Percentiles rank a stretch among this genome's conserved stretches.
Conservation (phyloP, 2,113 vertebrate species). For the Trichechus manatus region DNA sequence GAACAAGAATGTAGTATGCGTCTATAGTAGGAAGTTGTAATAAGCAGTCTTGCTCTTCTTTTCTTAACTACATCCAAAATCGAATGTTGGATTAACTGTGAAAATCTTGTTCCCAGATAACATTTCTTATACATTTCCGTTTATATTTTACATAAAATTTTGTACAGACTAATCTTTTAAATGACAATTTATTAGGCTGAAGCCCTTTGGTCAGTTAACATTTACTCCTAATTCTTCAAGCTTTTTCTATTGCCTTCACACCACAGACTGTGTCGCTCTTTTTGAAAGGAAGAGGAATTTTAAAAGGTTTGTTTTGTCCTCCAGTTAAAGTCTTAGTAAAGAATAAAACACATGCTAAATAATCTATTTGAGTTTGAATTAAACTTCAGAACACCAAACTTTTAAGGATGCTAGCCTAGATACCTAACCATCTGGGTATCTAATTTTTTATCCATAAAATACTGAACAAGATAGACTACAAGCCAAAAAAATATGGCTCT, state of each 20-base stretch:
- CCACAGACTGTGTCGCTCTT: not conserved
- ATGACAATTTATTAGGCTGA: not conserved
- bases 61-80: not conserved
- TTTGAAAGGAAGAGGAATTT: not conserved
- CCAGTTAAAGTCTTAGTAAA: not conserved
- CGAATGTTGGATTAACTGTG: not conserved
- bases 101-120: constrained; percentile 5
- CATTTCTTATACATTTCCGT: not conserved
- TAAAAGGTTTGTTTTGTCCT: not conserved
- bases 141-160: constrained; percentile 19
- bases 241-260: not conserved
- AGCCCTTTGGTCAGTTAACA: not conserved
- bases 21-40: not conserved
- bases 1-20: accelerated
- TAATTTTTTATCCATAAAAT: not conserved
- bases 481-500: not conserved
- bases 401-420: not conserved
- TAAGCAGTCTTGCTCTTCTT: not conserved
- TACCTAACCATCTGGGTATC: not conserved
- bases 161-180: not conserved
- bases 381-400: not conserved
- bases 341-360: not conserved
- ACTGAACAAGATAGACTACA: not conserved
- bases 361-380: not conserved
- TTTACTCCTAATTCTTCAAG: not conserved